Evolutionary conservation across 2,888 invertebrate species (phyloP).

Genomic region (Nomada ferruginata): DNA sequence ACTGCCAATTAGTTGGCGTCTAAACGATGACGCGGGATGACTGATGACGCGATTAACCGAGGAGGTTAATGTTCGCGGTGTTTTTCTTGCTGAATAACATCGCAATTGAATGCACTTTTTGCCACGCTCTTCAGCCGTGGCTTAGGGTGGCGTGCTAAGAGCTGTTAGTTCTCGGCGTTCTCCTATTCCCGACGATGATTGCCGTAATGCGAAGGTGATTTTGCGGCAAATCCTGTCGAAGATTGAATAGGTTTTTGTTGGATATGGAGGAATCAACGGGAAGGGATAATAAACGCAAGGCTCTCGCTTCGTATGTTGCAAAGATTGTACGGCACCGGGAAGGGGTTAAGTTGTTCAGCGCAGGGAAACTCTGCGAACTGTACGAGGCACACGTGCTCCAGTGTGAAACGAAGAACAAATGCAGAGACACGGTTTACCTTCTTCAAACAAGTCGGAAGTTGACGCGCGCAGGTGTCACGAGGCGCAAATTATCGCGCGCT

Average conservation of each 20-base stretch:
- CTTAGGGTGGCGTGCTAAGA: not conserved
- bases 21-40: constrained; percentile 44
- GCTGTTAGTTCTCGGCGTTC: constrained; percentile 13
- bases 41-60: constrained; percentile 45
- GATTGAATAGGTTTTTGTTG: constrained; percentile 34
- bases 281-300: not conserved
- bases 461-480: not conserved
- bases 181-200: constrained; percentile 35
- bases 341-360: not conserved
- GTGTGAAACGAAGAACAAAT: not conserved
- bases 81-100: constrained; percentile 29
- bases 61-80: constrained; percentile 23
- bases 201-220: constrained; percentile 27
- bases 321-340: not conserved
- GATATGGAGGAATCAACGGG: not conserved
- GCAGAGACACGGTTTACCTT: not conserved
- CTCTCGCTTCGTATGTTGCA: not conserved
- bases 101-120: constrained; percentile 23
- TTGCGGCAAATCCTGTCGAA: constrained; percentile 8
- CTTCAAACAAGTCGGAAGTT: not conserved
- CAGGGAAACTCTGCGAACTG: not conserved
- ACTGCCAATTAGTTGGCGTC: constrained; percentile 32
- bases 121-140: not conserved
- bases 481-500: constrained; percentile 29
- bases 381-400: not conserved